Percentiles rank a stretch among this genome's conserved stretches.
phyloP scores from a whole-genome alignment of 2,797 vertebrate species.

The Passerculus sandwichensis region DNA sequence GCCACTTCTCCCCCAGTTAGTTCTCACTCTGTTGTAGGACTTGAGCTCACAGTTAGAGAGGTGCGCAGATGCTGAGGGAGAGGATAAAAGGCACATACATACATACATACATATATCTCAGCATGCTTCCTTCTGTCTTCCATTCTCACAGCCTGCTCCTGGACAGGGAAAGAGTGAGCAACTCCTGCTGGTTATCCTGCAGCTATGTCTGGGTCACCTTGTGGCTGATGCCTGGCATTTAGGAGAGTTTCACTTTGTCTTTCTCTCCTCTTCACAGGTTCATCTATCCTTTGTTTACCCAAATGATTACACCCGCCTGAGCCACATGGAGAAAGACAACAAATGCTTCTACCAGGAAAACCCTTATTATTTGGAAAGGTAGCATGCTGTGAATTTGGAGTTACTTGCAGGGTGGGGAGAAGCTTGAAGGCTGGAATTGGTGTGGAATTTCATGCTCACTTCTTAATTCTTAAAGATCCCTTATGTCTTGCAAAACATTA shows the following conservation, averaged over 20 bases:
- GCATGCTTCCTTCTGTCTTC: background rate
- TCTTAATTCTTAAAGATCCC: background rate
- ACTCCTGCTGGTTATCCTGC: background rate
- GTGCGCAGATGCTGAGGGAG: background rate
- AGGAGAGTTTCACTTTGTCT: background rate
- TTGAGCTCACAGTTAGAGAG: background rate
- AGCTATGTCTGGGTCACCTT: background rate
- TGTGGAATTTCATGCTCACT: background rate
- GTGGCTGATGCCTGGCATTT: background rate
- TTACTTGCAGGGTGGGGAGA: background rate
- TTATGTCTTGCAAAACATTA: background rate
- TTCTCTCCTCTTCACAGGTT: slow-evolving; percentile 76
- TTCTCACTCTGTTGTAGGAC: background rate
- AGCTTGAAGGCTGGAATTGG: background rate
- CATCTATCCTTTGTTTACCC: slow-evolving; percentile 91
- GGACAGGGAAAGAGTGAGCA: background rate
- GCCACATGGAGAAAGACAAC: slow-evolving; percentile 92
- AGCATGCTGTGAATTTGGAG: background rate
- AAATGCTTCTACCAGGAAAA: slow-evolving; percentile 90
- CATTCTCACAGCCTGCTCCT: background rate
- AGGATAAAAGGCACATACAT: background rate
- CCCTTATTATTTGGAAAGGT: slow-evolving; percentile 76
- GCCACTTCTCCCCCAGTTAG: background rate
- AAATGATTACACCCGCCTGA: slow-evolving; percentile 93
- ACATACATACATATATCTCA: no score